Evolutionary conservation across 2,113 vertebrate species (phyloP), one percentile per base, ranked within the genome.

Genomic region (Caretta caretta): DNA sequence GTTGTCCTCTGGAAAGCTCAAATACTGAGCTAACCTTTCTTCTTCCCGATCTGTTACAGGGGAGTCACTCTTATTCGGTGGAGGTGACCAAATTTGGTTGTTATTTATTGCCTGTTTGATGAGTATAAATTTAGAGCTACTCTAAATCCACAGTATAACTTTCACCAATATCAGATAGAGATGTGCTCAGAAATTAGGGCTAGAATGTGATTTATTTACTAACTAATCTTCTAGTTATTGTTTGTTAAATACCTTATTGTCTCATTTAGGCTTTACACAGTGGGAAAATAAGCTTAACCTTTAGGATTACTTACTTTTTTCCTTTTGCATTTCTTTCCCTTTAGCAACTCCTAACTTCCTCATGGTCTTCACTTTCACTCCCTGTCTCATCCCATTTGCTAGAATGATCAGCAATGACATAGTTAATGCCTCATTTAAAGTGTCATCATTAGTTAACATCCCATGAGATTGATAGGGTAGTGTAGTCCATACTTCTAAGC

Each of bases 391-490:
- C 19, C 25, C 85, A 29, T 86, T 56, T 87, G 83, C 75, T 88
- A 89, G 86, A 89, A 86, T 35, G 24, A 69, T 19, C 86, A 88
- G 38, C 38, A 81, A 42, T 54, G 49, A 88, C 91, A 92, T 0
- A 0, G 38, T 88, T 38, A 72, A 16, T 35, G 8, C 17, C 53
- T 59, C 75, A 88, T 83, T 81, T 78, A 19, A 86, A 8, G 1
- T 69, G 65, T 69, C 65, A 87, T 62, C 3, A 86, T 69, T 69
- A 88, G 87, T 78, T 76, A 90, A 83, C 62, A 59, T 83, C 42
- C 86, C 20, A 54, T 54, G 65, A 31, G 69, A 72, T 75, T 56
- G 62, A 62, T 25, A 50, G 79, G 75, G 85, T 35, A 62, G 51
- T 3, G 2, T 51, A 16, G 38, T 31, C 83, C 46, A 19, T 17